Evolutionary conservation across 2,888 invertebrate genomes (phyloP), one percentile per base, ranked within the genome.

Genomic region (Parnassius orleans): DNA sequence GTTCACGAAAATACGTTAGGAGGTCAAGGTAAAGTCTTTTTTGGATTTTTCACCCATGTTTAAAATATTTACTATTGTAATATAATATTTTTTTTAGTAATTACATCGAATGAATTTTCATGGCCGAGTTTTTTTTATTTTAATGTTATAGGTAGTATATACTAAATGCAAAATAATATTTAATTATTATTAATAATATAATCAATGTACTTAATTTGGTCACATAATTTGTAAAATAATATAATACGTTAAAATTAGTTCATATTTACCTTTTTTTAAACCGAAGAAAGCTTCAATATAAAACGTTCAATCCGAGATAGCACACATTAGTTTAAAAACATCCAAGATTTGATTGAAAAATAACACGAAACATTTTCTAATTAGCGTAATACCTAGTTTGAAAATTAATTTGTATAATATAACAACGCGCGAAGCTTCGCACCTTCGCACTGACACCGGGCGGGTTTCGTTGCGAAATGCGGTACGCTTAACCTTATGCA

Each of bases 391-490:
- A 33, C 10, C 24, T 42, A 19, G n/a, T 15, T 56, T 15, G 50
- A 42, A 10, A 48, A 15, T 55, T 55, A n/a, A 41, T 54, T 54
- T 41, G 12, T 41, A 57, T 11, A 55, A 41, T 57, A 50, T 50
- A 42, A 47, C n/a, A 33, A 41, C 58, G 63, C 63, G 63, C 41
- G 63, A 63, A 63, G 63, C 63, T 59, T 43, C 55, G 51, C 53
- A 41, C 63, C 63, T 63, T 43, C 55, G 51, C 53, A 44, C 63
- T 59, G 58, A 14, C 50, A 44, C 58, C 63, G 58, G 58, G 58
- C 63, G 63, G 55, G 63, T 59, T 59, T 46, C 54, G 63, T 63
- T 63, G 58, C 63, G 63, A 63, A 63, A 63, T 63, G 62, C 58
- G 50, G 63, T 54, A 50, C 63, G 63, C 58, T 62, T 60, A 53